Conservation (phyloP, 2,113 vertebrate genomes). For the Rhinogobius similis region DNA sequence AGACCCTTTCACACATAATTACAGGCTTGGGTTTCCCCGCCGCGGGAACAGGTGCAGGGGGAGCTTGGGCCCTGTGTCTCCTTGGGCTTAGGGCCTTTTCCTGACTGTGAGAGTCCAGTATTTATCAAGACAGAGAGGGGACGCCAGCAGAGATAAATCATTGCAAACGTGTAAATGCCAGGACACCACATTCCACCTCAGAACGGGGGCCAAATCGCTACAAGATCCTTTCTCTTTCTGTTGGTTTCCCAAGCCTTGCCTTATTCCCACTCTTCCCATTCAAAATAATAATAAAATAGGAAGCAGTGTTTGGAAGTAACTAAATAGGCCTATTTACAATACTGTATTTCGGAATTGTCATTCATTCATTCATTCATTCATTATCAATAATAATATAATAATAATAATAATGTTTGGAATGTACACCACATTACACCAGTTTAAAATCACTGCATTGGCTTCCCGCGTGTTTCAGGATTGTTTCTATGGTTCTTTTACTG, state of each 20-base stretch:
- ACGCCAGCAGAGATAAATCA: conserved; percentile 74
- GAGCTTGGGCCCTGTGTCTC: conserved; percentile 70
- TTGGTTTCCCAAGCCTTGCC: conserved; percentile 47
- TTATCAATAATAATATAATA: too few relatives aligned
- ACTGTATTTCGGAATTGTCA: too few relatives aligned
- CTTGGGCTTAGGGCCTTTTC: conserved; percentile 72
- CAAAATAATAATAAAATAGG: background rate
- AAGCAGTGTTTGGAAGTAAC: background rate
- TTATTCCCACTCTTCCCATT: conserved; percentile 11
- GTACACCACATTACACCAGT: too few relatives aligned
- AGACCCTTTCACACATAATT: conserved; percentile 77
- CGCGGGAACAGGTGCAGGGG: conserved; percentile 75
- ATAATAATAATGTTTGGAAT: too few relatives aligned
- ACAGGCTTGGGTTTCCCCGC: conserved; percentile 67
- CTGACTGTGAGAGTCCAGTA: conserved; percentile 65
- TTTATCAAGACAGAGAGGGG: conserved; percentile 62
- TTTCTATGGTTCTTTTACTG: too few relatives aligned
- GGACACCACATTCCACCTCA: conserved; percentile 67
- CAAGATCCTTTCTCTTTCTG: conserved; percentile 74
- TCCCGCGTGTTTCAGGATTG: too few relatives aligned
- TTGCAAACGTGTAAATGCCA: conserved; percentile 75
- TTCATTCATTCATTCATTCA: too few relatives aligned
- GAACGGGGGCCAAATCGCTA: conserved; percentile 69
- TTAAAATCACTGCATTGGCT: too few relatives aligned
- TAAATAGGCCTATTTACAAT: too few relatives aligned